Evolutionary conservation across 2,797 vertebrate genomes (phyloP), one percentile per base, ranked within the genome.

Genomic region (Gymnoscopelus microlampas): DNA sequence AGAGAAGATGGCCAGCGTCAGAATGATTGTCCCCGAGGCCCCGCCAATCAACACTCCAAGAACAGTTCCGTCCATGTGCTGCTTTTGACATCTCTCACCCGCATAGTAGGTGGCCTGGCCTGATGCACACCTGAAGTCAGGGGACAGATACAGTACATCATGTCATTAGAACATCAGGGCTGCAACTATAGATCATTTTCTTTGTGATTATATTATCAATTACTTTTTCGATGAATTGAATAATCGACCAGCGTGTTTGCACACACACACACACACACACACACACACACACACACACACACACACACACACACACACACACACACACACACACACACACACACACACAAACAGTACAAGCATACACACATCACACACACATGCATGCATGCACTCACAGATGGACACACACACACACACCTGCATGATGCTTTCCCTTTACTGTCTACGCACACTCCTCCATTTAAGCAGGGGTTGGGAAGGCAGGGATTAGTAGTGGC

Each of bases 401-500:
- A 26, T 26, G 53, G 5, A 56, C 19, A 66, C n/a, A 54, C 29
- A 13, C 49, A 44, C 44, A 71, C 29, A 54, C 32, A 97, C 96
- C 95, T 97, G 95, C 96, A 98, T 53, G 82, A 92, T 3, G 92
- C 91, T 85, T 59, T 80, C 1, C 95, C 94, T 54, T 89, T 88
- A 56, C 74, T 84, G 0, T 81, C 89, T 77, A 95, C 90, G 74
- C 96, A 98, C 56, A 89, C n/a, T 7, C 96, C 96, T 0, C 92
- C 92, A 1, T 98, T 97, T 5, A 91, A 87, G 69, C 96, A 98
- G 4, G 90, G 93, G 73, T 95, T 95, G 3, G 94, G 94, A 12
- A 85, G 76, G 78, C 96, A 97, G 0, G 89, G 89, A 39, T 92
- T 73, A 2, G 23, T 56, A 7, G 44, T 3, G 35, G 65, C 47